These are phyloP conservation scores for Dichetophora obliterata DNA, from an alignment of 2,888 invertebrate genomes.

Conservation along the genomic window DNA sequence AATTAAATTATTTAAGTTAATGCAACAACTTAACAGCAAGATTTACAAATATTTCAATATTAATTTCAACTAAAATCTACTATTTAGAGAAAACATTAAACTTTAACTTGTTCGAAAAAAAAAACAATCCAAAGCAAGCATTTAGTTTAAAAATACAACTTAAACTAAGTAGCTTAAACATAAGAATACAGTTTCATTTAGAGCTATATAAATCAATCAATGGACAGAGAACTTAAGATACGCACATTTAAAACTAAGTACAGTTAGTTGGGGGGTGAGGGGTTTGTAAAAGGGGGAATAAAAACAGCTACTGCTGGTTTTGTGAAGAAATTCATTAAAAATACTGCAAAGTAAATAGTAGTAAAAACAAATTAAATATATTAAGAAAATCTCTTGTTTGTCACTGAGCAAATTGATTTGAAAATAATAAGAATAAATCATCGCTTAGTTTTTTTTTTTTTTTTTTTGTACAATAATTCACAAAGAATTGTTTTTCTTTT, in stretches of 20 bases:
- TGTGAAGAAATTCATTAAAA: background rate
- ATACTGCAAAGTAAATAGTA: conserved; percentile 30
- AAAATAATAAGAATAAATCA: background rate
- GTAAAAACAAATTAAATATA: background rate
- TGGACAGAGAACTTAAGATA: conserved; percentile 17
- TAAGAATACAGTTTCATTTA: background rate
- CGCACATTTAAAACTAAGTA: conserved; percentile 28
- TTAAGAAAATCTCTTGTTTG: conserved; percentile 21
- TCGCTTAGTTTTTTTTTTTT: background rate
- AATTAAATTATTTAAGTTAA: background rate
- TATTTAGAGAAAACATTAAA: background rate
- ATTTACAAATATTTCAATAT: background rate
- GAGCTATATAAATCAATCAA: conserved; percentile 5
- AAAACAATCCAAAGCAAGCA: no score
- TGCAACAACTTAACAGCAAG: background rate
- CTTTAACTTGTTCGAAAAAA: conserved; percentile 1
- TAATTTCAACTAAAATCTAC: background rate
- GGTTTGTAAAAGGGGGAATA: background rate
- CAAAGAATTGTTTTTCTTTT: background rate
- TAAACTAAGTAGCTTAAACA: no score
- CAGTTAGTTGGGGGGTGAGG: background rate
- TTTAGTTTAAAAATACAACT: no score
- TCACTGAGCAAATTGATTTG: background rate
- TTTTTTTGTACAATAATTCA: conserved; percentile 19
- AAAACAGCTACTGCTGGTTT: background rate